Base-by-base conservation (phyloP, 2,888 invertebrate genomes). In the Stenodema calcarata region DNA sequence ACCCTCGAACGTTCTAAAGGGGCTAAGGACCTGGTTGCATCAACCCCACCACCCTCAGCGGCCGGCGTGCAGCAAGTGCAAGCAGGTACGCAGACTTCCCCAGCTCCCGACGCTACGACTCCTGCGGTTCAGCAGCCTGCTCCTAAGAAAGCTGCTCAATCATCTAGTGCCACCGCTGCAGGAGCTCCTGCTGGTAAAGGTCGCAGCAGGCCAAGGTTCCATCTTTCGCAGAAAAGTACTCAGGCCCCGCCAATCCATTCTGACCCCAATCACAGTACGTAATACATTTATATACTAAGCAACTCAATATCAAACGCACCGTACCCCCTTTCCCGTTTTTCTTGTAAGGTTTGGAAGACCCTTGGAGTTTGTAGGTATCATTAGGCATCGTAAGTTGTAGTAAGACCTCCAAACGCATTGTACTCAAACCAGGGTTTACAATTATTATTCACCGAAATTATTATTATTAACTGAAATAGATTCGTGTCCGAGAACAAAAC, bases 181-280 rank as follows among this genome's bases (percentile, higher is more conserved):
- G 86, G 90, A 6, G 90, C 91, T 27, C 89, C 90, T 7, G 89
- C 90, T 7, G 90, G 90, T 23, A 86, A 88, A 23, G 82, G 69
- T 50, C 92, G 91, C 88, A 91, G 91, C 14, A 92, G 92, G 88
- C 91, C 91, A 3, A 90, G 91, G 87, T 91, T 91, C 87, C 92
- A 91, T 82, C 88, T 88, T 42, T 88, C 87, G 81, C 89, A 88
- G 87, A 88, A 88, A 79, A 80, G 88, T 86, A 88, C 88, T 73
- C 89, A 89, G 86, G 89, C 88, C 80, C 88, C 35, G 89, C 87
- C 88, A 73, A 83, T 87, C 30, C 86, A 87, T 47, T 70, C 87
- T 44, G 87, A 88, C 44, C 81, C 86, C n/a, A 86, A 82, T 27
- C 88, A 87, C 73, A 82, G 88, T 88, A 88, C 83, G 87, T 87